Percentiles rank a stretch among this genome's conserved stretches.
These are phyloP conservation scores for Subanguina moxae DNA, from an alignment of 1,140 invertebrate species.

Conservation along the genomic window DNA sequence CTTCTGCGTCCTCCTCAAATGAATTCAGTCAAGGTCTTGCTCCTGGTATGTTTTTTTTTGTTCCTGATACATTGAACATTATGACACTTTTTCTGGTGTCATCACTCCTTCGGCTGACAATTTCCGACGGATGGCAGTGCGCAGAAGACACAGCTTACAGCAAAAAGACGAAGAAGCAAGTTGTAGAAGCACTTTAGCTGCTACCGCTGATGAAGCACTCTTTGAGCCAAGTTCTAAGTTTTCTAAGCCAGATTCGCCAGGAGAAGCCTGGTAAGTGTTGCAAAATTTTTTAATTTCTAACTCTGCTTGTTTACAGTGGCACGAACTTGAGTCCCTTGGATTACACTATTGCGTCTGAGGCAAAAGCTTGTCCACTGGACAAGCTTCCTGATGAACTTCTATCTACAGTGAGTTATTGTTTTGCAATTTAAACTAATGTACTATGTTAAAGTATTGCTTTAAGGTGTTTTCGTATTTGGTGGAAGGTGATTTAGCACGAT, in stretches of 20 bases:
- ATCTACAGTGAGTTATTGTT: constrained; percentile 39
- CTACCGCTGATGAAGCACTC: constrained; percentile 51
- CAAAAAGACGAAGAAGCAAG: constrained; percentile 49
- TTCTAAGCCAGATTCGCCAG: constrained; percentile 54
- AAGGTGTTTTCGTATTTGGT: constrained; percentile 53
- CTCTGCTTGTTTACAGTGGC: not conserved
- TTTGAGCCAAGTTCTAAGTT: constrained; percentile 43
- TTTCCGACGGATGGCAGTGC: constrained; percentile 20
- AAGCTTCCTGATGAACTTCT: constrained; percentile 52
- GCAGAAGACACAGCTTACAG: constrained; percentile 32
- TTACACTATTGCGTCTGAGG: constrained; percentile 12
- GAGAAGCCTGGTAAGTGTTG: constrained; percentile 45
- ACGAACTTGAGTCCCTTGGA: not conserved
- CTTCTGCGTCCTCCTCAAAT: not conserved
- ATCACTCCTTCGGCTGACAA: not conserved
- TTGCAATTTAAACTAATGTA: not conserved
- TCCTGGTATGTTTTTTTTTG: not conserved
- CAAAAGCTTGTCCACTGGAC: constrained; percentile 29
- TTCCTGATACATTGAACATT: not conserved
- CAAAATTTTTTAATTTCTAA: not conserved
- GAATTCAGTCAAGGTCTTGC: not conserved
- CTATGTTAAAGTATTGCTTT: constrained; percentile 17
- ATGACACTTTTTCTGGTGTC: not conserved
- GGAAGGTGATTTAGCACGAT: constrained; percentile 46
- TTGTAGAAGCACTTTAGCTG: constrained; percentile 48